Conservation (phyloP, 1,140 invertebrate genomes). For the Penaeus chinensis region DNA sequence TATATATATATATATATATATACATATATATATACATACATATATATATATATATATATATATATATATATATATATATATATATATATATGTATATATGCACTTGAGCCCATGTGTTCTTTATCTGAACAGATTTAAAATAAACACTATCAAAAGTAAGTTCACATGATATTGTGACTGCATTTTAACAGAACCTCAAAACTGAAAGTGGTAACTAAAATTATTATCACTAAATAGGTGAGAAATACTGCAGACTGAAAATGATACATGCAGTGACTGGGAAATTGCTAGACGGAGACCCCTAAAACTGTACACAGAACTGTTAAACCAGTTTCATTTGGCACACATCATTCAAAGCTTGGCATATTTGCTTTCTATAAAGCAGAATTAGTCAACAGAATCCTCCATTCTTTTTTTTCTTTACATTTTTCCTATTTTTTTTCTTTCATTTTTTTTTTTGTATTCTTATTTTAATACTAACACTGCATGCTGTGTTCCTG, state of each 20-base stretch:
- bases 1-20: background rate
- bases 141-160: too few relatives aligned
- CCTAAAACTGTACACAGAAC: conserved; percentile 38
- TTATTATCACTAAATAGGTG: too few relatives aligned
- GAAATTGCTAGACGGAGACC: conserved; percentile 14
- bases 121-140: too few relatives aligned
- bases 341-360: conserved; percentile 28
- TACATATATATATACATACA: background rate
- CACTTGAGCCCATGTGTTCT: too few relatives aligned
- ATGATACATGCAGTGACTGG: conserved; percentile 16
- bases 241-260: conserved; percentile 7
- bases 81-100: too few relatives aligned
- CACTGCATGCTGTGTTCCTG: background rate
- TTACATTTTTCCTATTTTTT: background rate
- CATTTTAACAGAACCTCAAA: too few relatives aligned
- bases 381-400: conserved; percentile 7
- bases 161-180: too few relatives aligned
- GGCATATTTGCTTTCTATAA: conserved; percentile 20
- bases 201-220: too few relatives aligned
- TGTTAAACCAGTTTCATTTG: conserved; percentile 36
- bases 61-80: too few relatives aligned
- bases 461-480: background rate
- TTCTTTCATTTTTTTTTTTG: background rate
- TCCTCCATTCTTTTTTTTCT: background rate
- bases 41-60: too few relatives aligned